phyloP scores from a whole-genome alignment of 2,113 vertebrate species.

The Rana temporaria region DNA sequence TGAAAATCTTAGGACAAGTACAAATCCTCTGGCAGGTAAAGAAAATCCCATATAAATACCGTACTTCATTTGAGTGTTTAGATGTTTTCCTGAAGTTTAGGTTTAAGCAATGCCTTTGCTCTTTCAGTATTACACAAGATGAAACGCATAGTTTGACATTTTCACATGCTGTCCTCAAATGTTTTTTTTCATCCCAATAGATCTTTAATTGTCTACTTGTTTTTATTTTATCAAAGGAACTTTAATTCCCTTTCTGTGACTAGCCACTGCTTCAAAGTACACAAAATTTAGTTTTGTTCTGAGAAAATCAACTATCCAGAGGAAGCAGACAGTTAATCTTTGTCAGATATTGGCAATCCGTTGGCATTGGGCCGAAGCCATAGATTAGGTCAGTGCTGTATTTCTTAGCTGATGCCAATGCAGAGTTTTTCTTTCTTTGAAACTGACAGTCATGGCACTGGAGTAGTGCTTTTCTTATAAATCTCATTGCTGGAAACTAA shows the following conservation, averaged over 20 bases:
- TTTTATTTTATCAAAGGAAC: neutral
- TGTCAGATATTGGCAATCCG: slow-evolving; percentile 48
- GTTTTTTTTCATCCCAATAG: too few relatives aligned
- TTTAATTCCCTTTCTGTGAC: neutral
- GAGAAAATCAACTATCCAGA: slow-evolving; percentile 21
- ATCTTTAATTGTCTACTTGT: neutral
- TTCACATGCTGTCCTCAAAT: too few relatives aligned
- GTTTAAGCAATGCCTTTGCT: too few relatives aligned
- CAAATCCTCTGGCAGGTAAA: too few relatives aligned
- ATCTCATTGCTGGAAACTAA: neutral
- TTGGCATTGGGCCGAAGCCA: slow-evolving; percentile 15
- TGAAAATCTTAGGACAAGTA: too few relatives aligned
- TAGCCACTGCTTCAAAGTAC: neutral
- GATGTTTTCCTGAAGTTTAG: too few relatives aligned
- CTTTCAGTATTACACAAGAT: too few relatives aligned
- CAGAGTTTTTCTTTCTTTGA: slow-evolving; percentile 14
- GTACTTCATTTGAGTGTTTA: too few relatives aligned
- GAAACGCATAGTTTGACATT: too few relatives aligned
- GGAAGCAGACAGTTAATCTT: slow-evolving; percentile 36
- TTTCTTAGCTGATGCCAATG: slow-evolving; percentile 2
- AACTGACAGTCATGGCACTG: neutral
- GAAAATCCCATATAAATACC: too few relatives aligned
- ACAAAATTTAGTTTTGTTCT: slow-evolving; percentile 10
- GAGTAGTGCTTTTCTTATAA: neutral
- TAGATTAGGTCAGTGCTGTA: slow-evolving; percentile 40